Evolutionary conservation across 2,888 invertebrate genomes (phyloP).

Genomic region (Pasiphila rectangulata): DNA sequence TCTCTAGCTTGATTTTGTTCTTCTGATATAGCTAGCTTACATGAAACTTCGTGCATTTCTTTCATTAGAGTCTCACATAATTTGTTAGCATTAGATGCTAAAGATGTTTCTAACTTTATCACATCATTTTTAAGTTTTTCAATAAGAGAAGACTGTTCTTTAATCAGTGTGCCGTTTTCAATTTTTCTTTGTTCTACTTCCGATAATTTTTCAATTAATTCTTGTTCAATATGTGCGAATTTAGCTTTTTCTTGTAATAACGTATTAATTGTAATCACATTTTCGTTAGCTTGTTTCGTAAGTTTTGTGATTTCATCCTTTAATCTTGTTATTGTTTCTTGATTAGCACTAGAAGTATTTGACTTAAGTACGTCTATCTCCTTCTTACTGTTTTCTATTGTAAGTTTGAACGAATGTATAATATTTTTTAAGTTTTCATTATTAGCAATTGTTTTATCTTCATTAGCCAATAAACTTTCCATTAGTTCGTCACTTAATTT

Average conservation of each 20-base stretch:
- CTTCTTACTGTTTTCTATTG: conserved; percentile 49
- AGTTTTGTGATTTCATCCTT: conserved; percentile 40
- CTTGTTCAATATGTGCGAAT: conserved; percentile 35
- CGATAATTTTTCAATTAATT: conserved; percentile 41
- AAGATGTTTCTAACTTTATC: conserved; percentile 30
- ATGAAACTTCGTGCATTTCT: conserved; percentile 2
- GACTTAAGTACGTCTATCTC: conserved; percentile 54
- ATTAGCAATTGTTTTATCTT: conserved; percentile 61
- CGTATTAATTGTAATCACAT: conserved; percentile 42
- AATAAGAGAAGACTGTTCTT: conserved; percentile 33
- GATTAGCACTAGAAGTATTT: conserved; percentile 37
- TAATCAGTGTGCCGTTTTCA: conserved; percentile 36
- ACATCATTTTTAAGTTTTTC: conserved; percentile 41
- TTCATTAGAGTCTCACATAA: conserved; percentile 2
- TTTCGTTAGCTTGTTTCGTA: conserved; percentile 39
- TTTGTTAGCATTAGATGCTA: conserved; percentile 23
- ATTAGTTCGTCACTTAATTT: conserved; percentile 46
- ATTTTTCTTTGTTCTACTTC: conserved; percentile 35
- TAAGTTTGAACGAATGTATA: conserved; percentile 54
- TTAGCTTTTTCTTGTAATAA: conserved; percentile 42
- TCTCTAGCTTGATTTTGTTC: conserved; percentile 42
- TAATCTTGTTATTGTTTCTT: conserved; percentile 40
- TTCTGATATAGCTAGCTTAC: conserved; percentile 25
- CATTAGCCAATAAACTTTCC: conserved; percentile 58
- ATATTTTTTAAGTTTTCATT: conserved; percentile 69